Evolutionary conservation across 92 coral and sea anemone species (phyloP).

Genomic region (Zoanthus sansibaricus): DNA sequence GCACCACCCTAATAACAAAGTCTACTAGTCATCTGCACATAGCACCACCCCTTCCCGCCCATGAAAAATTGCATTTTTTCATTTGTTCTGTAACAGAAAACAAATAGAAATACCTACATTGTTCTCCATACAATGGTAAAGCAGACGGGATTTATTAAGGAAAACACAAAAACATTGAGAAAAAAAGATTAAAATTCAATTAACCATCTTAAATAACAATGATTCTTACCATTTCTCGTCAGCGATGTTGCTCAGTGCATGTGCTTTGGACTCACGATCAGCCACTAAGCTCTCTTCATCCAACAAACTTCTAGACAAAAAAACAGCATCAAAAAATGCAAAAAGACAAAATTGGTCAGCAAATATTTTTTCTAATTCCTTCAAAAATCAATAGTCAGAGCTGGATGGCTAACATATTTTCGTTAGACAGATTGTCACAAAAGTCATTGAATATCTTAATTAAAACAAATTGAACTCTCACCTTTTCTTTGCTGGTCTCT

Average conservation of each 20-base stretch:
- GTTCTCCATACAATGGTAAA: too few species aligned
- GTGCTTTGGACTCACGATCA: slow-evolving; percentile 84
- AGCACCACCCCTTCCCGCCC: too few species aligned
- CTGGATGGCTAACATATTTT: neutral
- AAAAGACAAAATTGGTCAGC: neutral
- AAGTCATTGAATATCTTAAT: neutral
- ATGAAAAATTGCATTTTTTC: too few species aligned
- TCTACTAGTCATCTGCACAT: too few species aligned
- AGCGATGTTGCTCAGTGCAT: slow-evolving; percentile 58
- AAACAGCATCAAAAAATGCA: neutral
- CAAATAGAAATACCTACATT: too few species aligned
- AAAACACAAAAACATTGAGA: too few species aligned
- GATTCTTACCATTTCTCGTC: slow-evolving; percentile 66
- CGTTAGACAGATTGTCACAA: neutral
- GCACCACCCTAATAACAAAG: too few species aligned
- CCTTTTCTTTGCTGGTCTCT: neutral
- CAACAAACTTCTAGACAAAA: slow-evolving; percentile 35
- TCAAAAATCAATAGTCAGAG: neutral
- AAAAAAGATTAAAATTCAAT: neutral
- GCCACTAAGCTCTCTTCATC: slow-evolving; percentile 71
- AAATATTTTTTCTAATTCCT: neutral
- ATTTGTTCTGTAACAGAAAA: too few species aligned
- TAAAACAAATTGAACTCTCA: neutral
- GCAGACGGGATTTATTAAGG: too few species aligned
- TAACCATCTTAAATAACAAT: neutral